phyloP scores from a whole-genome alignment of 2,797 vertebrate genomes.

The Sebastolobus alascanus region DNA sequence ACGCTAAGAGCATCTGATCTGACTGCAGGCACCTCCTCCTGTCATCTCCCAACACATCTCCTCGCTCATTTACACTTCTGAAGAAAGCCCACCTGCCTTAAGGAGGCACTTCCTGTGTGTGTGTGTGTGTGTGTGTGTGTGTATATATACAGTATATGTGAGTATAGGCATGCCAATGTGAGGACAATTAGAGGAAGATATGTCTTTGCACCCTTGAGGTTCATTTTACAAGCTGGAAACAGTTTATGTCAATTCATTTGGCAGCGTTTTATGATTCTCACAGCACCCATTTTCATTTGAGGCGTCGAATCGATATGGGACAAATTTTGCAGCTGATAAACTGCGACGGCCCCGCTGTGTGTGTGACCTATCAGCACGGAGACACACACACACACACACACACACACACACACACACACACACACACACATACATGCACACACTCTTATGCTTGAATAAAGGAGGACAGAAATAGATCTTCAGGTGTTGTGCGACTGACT shows the following conservation, averaged over 20 bases:
- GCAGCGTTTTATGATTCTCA: constrained; percentile 44
- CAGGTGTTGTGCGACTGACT: constrained; percentile 40
- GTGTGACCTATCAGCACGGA: not conserved
- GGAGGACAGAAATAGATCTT: constrained; percentile 67
- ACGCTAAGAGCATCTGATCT: constrained; percentile 20
- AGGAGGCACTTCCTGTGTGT: not conserved
- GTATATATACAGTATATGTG: not conserved
- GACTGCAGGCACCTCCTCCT: constrained; percentile 57
- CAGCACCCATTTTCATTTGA: constrained; percentile 43
- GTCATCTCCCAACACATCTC: constrained; percentile 49
- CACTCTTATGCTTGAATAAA: constrained; percentile 40
- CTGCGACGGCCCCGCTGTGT: constrained; percentile 34
- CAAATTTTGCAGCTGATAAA: constrained; percentile 63
- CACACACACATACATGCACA: constrained; percentile 1
- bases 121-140: not conserved
- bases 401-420: constrained; percentile 3
- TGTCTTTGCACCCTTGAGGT: constrained; percentile 27
- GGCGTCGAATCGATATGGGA: constrained; percentile 56
- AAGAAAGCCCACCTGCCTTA: constrained; percentile 44
- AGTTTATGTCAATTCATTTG: constrained; percentile 50
- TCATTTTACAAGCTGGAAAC: constrained; percentile 46
- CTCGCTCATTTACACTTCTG: constrained; percentile 68
- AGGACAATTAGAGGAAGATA: constrained; percentile 49
- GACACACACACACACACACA: not conserved
- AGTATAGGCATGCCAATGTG: not conserved